Conservation (phyloP, 2,888 invertebrate species). For the Melanophora roralis region DNA sequence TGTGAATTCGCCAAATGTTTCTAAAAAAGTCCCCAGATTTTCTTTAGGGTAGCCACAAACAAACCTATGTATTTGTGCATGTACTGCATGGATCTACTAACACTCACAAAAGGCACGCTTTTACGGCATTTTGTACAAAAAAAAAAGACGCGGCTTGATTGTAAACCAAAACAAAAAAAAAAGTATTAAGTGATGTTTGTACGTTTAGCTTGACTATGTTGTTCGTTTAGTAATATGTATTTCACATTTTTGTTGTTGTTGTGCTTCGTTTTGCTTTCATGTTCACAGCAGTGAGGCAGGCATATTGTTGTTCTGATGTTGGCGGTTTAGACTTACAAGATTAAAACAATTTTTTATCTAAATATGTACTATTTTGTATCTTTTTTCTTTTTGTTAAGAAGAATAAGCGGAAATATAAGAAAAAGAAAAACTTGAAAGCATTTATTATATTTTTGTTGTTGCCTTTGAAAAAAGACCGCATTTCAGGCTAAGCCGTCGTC, state of each 20-base stretch:
- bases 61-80: background rate
- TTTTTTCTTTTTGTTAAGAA: slow-evolving; percentile 43
- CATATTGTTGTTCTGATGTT: slow-evolving; percentile 21
- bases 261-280: slow-evolving; percentile 25
- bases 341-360: background rate
- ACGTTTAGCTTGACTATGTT: slow-evolving; percentile 5
- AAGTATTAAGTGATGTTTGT: slow-evolving; percentile 28
- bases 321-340: slow-evolving; percentile 52
- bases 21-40: too few relatives aligned
- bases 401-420: slow-evolving; percentile 43
- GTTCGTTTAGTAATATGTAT: slow-evolving; percentile 35
- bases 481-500: slow-evolving; percentile 46
- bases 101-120: slow-evolving; percentile 57
- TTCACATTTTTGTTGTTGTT: background rate
- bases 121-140: slow-evolving; percentile 52
- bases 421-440: slow-evolving; percentile 50
- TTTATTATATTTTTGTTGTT: slow-evolving; percentile 43
- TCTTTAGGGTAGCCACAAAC: too few relatives aligned
- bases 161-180: slow-evolving; percentile 34
- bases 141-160: slow-evolving; percentile 51
- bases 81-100: background rate
- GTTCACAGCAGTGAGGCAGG: slow-evolving; percentile 32
- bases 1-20: too few relatives aligned
- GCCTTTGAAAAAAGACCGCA: slow-evolving; percentile 51
- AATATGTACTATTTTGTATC: slow-evolving; percentile 48